These are phyloP conservation scores for Phaethon lepturus DNA, from an alignment of 2,113 vertebrate species.

Conservation along the genomic window DNA sequence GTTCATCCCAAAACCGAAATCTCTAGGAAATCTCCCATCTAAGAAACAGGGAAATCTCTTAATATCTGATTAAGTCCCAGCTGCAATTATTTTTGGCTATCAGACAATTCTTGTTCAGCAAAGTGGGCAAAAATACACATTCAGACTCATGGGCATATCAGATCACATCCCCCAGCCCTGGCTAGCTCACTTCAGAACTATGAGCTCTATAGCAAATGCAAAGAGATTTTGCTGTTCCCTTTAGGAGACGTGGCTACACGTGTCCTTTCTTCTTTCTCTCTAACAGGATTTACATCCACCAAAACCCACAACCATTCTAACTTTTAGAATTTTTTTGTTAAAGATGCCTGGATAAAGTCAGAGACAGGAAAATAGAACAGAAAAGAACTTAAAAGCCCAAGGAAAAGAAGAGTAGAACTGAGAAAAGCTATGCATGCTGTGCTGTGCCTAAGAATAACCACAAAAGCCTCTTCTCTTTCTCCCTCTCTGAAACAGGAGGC, in stretches of 20 bases:
- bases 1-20: neutral
- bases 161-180: neutral
- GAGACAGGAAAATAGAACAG: neutral
- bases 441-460: conserved; percentile 18
- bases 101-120: neutral
- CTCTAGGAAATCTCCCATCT: neutral
- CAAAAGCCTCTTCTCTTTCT: conserved; percentile 43
- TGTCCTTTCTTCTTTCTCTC: neutral
- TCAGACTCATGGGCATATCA: neutral
- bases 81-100: neutral
- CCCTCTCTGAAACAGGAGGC: conserved; percentile 8
- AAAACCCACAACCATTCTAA: neutral
- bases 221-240: neutral
- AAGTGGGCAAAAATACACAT: neutral
- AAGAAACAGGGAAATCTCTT: neutral
- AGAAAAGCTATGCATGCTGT: conserved; percentile 43
- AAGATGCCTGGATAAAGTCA: conserved; percentile 34
- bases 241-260: conserved; percentile 20
- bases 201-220: neutral
- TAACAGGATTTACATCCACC: neutral
- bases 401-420: conserved; percentile 12
- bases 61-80: neutral
- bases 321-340: neutral
- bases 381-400: conserved; percentile 37
- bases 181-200: neutral